A percentile compares a stretch with the other conserved stretches of the same genome.
These are phyloP conservation scores for Lithophane ornitopus DNA, from an alignment of 2,888 invertebrate species.

Conservation along the genomic window DNA sequence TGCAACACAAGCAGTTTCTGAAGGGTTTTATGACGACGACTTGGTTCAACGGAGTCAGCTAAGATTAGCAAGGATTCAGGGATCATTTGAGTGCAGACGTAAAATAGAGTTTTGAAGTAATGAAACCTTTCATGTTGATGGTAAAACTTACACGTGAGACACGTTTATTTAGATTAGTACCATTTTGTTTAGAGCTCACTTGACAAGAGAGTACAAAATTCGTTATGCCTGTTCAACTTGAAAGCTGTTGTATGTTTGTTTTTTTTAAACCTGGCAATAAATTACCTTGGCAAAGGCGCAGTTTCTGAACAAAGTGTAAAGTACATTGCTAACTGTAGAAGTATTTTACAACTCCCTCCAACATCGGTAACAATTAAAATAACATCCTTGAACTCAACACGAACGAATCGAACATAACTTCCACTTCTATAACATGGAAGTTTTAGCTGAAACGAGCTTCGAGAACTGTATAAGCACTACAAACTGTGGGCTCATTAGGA, in stretches of 20 bases:
- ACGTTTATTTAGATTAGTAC: slow-evolving; percentile 46
- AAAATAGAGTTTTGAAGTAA: slow-evolving; percentile 53
- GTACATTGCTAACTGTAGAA: slow-evolving; percentile 1
- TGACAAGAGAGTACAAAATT: slow-evolving; percentile 26
- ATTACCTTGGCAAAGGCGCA: slow-evolving; percentile 7
- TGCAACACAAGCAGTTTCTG: slow-evolving; percentile 58
- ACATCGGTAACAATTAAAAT: slow-evolving; percentile 24
- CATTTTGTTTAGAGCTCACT: slow-evolving; percentile 28
- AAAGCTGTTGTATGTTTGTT: not conserved
- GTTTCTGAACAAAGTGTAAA: slow-evolving; percentile 14
- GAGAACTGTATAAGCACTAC: slow-evolving; percentile 51
- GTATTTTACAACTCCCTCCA: not conserved
- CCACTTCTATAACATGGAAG: slow-evolving; percentile 10
- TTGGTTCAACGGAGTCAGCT: slow-evolving; percentile 60
- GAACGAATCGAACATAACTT: slow-evolving; percentile 14
- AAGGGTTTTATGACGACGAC: slow-evolving; percentile 64
- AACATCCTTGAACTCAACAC: slow-evolving; percentile 3
- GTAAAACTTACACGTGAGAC: slow-evolving; percentile 43
- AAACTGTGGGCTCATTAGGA: slow-evolving; percentile 67
- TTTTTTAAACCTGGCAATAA: slow-evolving; percentile 1
- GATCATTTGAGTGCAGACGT: slow-evolving; percentile 56
- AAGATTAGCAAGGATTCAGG: slow-evolving; percentile 45
- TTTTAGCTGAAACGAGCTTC: slow-evolving; percentile 46
- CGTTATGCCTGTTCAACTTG: not conserved
- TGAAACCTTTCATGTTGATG: slow-evolving; percentile 50